Percentiles rank a stretch among this genome's conserved stretches.
phyloP scores from a whole-genome alignment of 1,140 invertebrate species.

The Kradibia gibbosae region DNA sequence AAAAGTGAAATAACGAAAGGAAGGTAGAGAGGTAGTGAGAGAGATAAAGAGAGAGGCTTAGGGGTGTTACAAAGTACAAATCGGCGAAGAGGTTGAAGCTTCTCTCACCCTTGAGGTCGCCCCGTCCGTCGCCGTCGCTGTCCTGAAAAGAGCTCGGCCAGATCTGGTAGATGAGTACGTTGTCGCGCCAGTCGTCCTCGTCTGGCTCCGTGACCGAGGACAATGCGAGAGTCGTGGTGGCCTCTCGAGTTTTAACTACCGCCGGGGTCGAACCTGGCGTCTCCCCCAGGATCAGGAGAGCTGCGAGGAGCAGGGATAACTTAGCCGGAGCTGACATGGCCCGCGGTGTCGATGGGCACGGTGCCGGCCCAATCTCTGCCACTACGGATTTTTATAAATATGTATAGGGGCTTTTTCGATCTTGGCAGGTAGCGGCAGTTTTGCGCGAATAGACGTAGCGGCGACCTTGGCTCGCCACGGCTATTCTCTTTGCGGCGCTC shows the following conservation, averaged over 20 bases:
- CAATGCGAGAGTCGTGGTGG: neutral
- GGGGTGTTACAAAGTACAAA: no score
- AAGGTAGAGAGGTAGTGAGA: neutral
- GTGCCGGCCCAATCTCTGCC: no score
- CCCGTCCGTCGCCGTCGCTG: conserved; percentile 81
- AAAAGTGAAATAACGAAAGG: no score
- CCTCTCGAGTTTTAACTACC: neutral
- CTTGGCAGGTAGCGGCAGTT: neutral
- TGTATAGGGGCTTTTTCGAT: neutral
- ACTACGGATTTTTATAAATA: no score
- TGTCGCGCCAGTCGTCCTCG: conserved; percentile 81
- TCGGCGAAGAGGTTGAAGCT: neutral
- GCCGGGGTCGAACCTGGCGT: no score
- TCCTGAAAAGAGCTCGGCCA: conserved; percentile 83
- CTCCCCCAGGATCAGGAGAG: neutral
- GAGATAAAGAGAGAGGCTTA: neutral
- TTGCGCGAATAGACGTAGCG: neutral
- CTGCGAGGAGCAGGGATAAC: neutral
- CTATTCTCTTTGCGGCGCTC: neutral
- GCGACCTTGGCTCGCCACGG: conserved; percentile 10
- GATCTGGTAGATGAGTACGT: conserved; percentile 81
- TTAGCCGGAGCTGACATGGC: neutral
- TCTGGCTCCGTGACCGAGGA: neutral
- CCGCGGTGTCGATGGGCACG: neutral
- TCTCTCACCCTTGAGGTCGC: conserved; percentile 78